Base-by-base conservation (phyloP, 2,888 invertebrate species). In the Melangyna quadrimaculata region DNA sequence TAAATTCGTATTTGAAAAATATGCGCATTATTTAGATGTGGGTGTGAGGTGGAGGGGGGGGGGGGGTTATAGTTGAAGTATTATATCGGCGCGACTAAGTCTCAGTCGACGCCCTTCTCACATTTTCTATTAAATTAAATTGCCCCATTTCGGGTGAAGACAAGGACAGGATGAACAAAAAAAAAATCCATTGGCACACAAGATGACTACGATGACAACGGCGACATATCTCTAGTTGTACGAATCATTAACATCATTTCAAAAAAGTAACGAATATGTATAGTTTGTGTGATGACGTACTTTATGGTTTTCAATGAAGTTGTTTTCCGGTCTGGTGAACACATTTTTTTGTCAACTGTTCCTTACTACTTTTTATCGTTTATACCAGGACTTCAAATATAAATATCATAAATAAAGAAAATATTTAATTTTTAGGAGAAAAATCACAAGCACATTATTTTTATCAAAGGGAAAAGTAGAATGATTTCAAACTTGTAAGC, bases 91-190 rank as follows among this genome's bases (percentile, higher is more conserved):
- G 67, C 67, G 51, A 51, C 61, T 48, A 35, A 19, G 57, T 27
- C 57, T 65, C 32, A 43, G 17, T 63, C 14, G 43, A 17, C 35
- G 37, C 53, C 29, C 32, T 53, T 59, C 55, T 43, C 37, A 27
- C 37, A 71, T 78, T 83, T 83, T 83, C 78, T 63, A 70, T 45
- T 70, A 78, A 83, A 74, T 83, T 74, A 74, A 83, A 65, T 70
- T 70, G 59, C 12, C 69, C 53, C 10, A 12, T 67, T 40, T 59
- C 14, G 17, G 22, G 29, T 9, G 27, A 19, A 29, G 67, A 27
- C 22, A 19, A 37, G 45, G 29, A 14, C 14, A 53, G 65, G 65
- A 72, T 57, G 72, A 65, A n/a, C n/a, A n/a, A n/a, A n/a, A n/a
- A n/a, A 63, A 59, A 51, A 40, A 69, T 51, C 43, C 35, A 53